A percentile compares a stretch with the other conserved stretches of the same genome.
These are phyloP conservation scores for Fregetta grallaria DNA, from an alignment of 2,113 vertebrate species.

Conservation along the genomic window DNA sequence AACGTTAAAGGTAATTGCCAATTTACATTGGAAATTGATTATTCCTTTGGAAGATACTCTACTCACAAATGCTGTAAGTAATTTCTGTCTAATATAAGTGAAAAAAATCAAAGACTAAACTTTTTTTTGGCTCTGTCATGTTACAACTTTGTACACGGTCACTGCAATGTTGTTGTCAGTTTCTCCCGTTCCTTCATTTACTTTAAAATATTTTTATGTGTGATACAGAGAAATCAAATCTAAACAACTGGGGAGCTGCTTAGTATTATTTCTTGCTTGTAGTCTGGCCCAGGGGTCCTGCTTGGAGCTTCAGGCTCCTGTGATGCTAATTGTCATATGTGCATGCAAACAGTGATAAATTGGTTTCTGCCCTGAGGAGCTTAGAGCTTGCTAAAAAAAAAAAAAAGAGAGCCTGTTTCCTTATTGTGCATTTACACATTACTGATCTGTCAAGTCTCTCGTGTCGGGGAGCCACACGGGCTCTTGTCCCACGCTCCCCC, in stretches of 20 bases:
- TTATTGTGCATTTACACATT: not conserved
- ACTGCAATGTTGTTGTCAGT: not conserved
- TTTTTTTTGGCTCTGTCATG: not conserved
- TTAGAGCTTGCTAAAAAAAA: not conserved
- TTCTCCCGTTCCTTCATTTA: not conserved
- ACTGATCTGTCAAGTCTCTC: not conserved
- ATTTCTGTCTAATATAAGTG: not conserved
- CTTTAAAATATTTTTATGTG: not conserved
- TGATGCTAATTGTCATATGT: not conserved
- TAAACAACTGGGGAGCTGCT: not conserved
- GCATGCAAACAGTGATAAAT: not conserved
- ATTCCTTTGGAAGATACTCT: not conserved
- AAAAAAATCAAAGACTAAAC: not conserved
- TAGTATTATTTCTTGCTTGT: not conserved
- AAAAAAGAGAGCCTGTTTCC: not conserved
- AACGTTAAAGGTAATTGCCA: not conserved
- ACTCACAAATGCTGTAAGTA: not conserved
- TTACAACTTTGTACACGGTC: not conserved
- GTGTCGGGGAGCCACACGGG: not conserved
- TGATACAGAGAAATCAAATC: not conserved
- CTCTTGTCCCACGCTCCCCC: not conserved
- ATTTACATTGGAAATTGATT: not conserved
- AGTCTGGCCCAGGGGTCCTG: not conserved
- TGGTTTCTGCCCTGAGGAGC: not conserved
- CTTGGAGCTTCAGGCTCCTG: not conserved